Evolutionary conservation across 2,888 invertebrate species (phyloP), one percentile per base, ranked within the genome.

Genomic region (Pediacus dermestoides): DNA sequence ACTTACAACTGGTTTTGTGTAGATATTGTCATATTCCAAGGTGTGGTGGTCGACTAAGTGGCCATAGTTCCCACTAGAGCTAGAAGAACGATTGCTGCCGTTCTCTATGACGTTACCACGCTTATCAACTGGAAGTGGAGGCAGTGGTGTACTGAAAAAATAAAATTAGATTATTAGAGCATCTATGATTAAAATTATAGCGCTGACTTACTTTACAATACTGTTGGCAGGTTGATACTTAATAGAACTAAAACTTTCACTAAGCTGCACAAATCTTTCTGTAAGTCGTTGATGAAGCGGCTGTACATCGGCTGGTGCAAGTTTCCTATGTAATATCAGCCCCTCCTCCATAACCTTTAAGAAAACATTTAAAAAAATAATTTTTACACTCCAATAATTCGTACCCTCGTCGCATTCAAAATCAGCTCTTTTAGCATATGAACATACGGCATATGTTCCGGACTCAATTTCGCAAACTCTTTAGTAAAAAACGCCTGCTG

Each of bases 401-500:
- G 44, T 48, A 65, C 83, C 41, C 82, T 81, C 40, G 85, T 77
- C 58, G 91, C 90, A 50, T 89, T 84, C 1, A 85, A 70, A 34
- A 92, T 84, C 16, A 83, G 69, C 22, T 74, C 71, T 51, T 83
- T 83, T 3, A 91, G 71, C 18, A 60, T 65, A 40, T 74, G 73
- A 1, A 81, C 75, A 56, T 77, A 73, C 2, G 71, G 70, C 38
- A 75, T 68, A 63, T 75, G 76, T 25, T 78, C 77, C 0, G 80
- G 77, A 62, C 76, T 75, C 33, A 74, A 67, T 40, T 73, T 71
- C 1, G 77, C 66, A 61, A 89, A 94, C 53, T 91, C 90, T 6
- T 82, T 75, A 0, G 83, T 84, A 44, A 95, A 83, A 69, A 96
- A 96, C 0, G 95, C 93, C 56, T 92, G 92, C 63, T 94, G 92